These are phyloP conservation scores for Homarus gammarus DNA, from an alignment of 2,888 invertebrate species.

Conservation along the genomic window DNA sequence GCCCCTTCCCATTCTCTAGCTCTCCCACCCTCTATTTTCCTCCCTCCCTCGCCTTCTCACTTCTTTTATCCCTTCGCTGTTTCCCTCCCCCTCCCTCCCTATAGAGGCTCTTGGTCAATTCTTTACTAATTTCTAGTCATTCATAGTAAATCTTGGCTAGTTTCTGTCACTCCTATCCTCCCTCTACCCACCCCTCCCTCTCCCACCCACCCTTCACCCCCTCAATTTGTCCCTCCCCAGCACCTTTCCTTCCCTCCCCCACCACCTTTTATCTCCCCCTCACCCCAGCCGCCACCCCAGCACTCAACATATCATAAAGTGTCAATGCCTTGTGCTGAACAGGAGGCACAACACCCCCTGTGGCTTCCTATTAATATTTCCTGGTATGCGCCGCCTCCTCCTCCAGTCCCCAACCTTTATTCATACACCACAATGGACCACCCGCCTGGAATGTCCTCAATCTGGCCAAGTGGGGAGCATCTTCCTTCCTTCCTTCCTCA, in stretches of 20 bases:
- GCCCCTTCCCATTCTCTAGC: not conserved
- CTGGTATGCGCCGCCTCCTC: constrained; percentile 14
- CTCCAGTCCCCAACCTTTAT: constrained; percentile 36
- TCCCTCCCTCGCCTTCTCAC: not conserved
- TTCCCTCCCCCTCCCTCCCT: not conserved
- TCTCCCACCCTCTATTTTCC: not conserved
- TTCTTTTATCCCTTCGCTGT: not conserved
- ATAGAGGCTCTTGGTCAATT: too few relatives aligned
- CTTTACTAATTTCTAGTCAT: not conserved
- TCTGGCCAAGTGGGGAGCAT: constrained; percentile 31
- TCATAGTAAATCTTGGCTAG: not conserved
- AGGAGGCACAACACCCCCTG: constrained; percentile 4
- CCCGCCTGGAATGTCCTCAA: constrained; percentile 56
- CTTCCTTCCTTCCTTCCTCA: too few relatives aligned
- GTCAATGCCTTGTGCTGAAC: constrained; percentile 14
- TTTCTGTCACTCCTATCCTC: not conserved
- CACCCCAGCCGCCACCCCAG: not conserved
- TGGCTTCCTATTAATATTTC: constrained; percentile 37
- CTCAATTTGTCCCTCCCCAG: not conserved
- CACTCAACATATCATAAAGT: constrained; percentile 34
- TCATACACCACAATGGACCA: constrained; percentile 59
- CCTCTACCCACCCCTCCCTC: not conserved
- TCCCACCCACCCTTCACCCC: constrained; percentile 14
- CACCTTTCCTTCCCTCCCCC: not conserved
- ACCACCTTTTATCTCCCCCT: not conserved